Evolutionary conservation across 2,113 vertebrate species (phyloP).

Genomic region (Syrrhaptes paradoxus): DNA sequence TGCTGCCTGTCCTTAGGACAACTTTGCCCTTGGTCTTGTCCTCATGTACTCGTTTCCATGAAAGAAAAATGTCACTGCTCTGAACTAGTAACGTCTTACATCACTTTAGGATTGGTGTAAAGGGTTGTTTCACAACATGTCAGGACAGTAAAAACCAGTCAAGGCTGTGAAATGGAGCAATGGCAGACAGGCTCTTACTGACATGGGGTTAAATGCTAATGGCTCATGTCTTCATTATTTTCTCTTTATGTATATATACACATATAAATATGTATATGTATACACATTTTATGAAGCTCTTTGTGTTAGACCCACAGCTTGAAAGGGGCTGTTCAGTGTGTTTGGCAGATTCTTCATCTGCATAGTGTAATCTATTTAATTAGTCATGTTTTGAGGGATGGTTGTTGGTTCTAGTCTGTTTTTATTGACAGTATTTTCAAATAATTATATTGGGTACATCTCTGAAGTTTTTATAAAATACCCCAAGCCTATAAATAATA

Average conservation of each 20-base stretch:
- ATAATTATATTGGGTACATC: not conserved
- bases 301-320: not conserved
- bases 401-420: not conserved
- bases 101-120: not conserved
- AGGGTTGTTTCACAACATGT: not conserved
- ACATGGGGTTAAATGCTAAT: not conserved
- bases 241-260: not conserved
- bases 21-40: not conserved
- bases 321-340: not conserved
- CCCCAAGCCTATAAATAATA: constrained; percentile 32
- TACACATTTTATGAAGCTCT: not conserved
- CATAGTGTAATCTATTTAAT: not conserved
- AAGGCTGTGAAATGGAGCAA: not conserved
- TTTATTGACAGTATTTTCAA: constrained; percentile 1
- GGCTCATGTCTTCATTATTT: not conserved
- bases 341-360: not conserved
- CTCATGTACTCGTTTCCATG: not conserved
- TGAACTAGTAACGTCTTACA: not conserved
- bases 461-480: not conserved
- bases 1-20: not conserved
- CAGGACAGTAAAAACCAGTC: not conserved
- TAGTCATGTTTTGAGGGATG: not conserved
- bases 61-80: not conserved
- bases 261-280: not conserved
- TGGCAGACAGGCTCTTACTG: not conserved